phyloP scores from a whole-genome alignment of 2,888 invertebrate genomes.

The Cheilosia vulpina region DNA sequence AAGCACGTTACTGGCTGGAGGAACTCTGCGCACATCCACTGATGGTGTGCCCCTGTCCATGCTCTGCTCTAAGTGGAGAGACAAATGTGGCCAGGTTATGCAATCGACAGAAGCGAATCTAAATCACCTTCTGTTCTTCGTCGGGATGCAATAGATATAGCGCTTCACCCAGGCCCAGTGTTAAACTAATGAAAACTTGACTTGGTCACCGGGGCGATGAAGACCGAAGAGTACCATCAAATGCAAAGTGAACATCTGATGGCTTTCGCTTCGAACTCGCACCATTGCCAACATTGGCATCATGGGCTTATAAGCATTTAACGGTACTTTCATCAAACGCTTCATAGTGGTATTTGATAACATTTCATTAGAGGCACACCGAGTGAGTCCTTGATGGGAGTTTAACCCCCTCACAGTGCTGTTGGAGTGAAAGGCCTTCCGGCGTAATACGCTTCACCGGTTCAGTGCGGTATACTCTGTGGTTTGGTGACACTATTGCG shows the following conservation, averaged over 20 bases:
- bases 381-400: constrained; percentile 33
- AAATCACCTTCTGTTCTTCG: constrained; percentile 70
- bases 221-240: neutral
- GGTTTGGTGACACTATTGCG: constrained; percentile 12
- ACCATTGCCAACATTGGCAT: constrained; percentile 9
- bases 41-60: constrained; percentile 5
- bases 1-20: constrained; percentile 51
- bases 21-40: neutral
- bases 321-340: constrained; percentile 11
- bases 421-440: neutral
- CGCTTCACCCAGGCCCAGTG: constrained; percentile 29
- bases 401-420: constrained; percentile 10
- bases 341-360: constrained; percentile 3
- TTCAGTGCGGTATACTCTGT: constrained; percentile 5
- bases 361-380: neutral
- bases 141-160: constrained; percentile 50
- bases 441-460: constrained; percentile 18
- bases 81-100: constrained; percentile 71
- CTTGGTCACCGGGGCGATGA: neutral
- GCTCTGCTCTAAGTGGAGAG: constrained; percentile 38
- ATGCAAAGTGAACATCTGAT: constrained; percentile 10
- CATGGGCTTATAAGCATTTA: constrained; percentile 3
- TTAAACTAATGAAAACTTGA: constrained; percentile 59
- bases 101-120: constrained; percentile 73
- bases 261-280: constrained; percentile 7